These are phyloP conservation scores for Hafferia zeledoni DNA, from an alignment of 2,797 vertebrate genomes.

Conservation along the genomic window DNA sequence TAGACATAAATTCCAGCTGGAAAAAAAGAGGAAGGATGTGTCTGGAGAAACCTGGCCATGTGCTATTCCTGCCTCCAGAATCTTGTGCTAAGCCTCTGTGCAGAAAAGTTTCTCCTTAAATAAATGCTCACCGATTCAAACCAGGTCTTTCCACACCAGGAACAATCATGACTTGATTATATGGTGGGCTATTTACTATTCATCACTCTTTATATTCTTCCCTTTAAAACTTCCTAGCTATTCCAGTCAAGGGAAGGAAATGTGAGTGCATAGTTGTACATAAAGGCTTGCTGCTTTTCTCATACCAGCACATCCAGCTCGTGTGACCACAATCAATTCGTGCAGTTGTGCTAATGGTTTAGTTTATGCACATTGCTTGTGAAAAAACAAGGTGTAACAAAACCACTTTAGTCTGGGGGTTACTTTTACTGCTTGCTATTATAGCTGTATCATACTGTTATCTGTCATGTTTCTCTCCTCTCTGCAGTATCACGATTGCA, in stretches of 20 bases:
- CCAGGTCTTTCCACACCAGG: background rate
- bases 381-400: background rate
- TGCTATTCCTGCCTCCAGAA: background rate
- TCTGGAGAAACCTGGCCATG: constrained; percentile 3
- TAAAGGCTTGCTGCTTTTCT: background rate
- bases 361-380: background rate
- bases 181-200: background rate
- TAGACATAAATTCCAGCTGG: constrained; percentile 46
- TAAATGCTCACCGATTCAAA: background rate
- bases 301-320: background rate
- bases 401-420: background rate
- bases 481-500: background rate
- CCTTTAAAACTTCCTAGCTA: background rate
- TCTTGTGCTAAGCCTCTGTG: background rate
- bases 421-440: background rate
- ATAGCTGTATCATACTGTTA: background rate
- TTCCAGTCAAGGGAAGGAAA: background rate
- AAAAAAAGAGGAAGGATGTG: constrained; percentile 17
- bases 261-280: rapidly evolving
- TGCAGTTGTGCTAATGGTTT: background rate
- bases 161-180: background rate
- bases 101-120: background rate
- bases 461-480: background rate
- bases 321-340: background rate
- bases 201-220: background rate